Conservation (phyloP, 2,113 vertebrate species). For the Rhinolophus sinicus region DNA sequence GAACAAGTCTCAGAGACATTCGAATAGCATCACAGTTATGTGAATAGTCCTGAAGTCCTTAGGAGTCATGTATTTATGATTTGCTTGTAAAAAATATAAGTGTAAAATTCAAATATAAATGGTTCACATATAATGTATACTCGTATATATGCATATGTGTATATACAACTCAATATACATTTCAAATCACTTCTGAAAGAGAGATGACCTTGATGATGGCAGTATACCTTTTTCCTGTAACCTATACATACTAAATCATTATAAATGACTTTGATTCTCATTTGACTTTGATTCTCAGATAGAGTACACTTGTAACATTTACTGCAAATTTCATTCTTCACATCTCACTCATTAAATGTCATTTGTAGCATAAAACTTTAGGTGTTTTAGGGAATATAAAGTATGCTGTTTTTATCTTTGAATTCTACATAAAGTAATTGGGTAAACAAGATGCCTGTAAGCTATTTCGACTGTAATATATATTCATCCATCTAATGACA, state of each 20-base stretch:
- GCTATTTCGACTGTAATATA: constrained; percentile 36
- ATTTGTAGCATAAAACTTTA: constrained; percentile 45
- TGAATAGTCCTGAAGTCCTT: constrained; percentile 47
- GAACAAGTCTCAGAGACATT: constrained; percentile 67
- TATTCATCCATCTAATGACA: constrained; percentile 46
- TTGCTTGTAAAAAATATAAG: constrained; percentile 39
- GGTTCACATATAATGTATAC: neutral
- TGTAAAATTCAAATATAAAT: neutral
- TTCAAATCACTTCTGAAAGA: constrained; percentile 17
- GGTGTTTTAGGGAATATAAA: constrained; percentile 66
- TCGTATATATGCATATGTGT: neutral
- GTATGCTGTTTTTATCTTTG: constrained; percentile 44
- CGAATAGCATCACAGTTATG: constrained; percentile 39
- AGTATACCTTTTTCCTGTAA: neutral
- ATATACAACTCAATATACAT: neutral
- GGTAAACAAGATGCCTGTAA: constrained; percentile 36
- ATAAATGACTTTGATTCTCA: constrained; percentile 25
- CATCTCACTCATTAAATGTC: constrained; percentile 55
- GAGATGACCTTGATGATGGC: neutral
- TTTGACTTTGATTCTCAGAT: neutral
- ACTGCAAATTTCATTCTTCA: constrained; percentile 60
- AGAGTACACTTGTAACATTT: neutral
- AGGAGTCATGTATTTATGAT: neutral
- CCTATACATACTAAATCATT: constrained; percentile 7
- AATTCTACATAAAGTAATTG: constrained; percentile 44